Percentiles rank a stretch among this genome's conserved stretches.
Conservation (phyloP, 2,888 invertebrate species). For the Lacanobia oleracea region DNA sequence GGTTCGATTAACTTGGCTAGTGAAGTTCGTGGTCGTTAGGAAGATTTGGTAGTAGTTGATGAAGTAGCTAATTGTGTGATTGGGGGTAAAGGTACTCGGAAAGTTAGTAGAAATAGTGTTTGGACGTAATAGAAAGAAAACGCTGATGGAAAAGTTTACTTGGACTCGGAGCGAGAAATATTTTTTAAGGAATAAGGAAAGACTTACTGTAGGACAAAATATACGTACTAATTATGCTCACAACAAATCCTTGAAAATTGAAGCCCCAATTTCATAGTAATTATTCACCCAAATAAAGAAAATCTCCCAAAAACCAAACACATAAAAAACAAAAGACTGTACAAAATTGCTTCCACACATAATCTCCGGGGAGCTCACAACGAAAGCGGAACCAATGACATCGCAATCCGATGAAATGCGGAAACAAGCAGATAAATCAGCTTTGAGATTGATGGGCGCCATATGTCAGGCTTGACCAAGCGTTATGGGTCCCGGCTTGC, state of each 20-base stretch:
- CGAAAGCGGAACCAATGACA: constrained; percentile 35
- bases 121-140: constrained; percentile 6
- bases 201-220: background rate
- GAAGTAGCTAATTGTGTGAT: constrained; percentile 14
- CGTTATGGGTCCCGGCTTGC: constrained; percentile 37
- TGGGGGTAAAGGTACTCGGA: constrained; percentile 13
- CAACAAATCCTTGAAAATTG: too few species aligned
- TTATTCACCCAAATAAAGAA: background rate
- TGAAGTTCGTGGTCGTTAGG: constrained; percentile 23
- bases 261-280: background rate
- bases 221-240: background rate
- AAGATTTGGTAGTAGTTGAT: constrained; percentile 30
- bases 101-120: constrained; percentile 6
- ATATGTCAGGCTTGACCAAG: constrained; percentile 53
- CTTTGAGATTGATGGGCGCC: constrained; percentile 55
- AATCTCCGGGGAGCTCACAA: constrained; percentile 14
- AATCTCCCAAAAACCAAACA: background rate
- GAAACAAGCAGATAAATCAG: constrained; percentile 58
- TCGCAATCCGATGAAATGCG: constrained; percentile 53
- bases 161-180: background rate
- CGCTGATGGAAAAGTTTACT: constrained; percentile 28
- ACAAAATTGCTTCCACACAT: constrained; percentile 36
- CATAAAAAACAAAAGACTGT: constrained; percentile 27
- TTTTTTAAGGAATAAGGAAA: background rate
- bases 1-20: constrained; percentile 37